These are phyloP conservation scores for Gorsachius goisagi DNA, from an alignment of 2,113 vertebrate species.

Conservation along the genomic window DNA sequence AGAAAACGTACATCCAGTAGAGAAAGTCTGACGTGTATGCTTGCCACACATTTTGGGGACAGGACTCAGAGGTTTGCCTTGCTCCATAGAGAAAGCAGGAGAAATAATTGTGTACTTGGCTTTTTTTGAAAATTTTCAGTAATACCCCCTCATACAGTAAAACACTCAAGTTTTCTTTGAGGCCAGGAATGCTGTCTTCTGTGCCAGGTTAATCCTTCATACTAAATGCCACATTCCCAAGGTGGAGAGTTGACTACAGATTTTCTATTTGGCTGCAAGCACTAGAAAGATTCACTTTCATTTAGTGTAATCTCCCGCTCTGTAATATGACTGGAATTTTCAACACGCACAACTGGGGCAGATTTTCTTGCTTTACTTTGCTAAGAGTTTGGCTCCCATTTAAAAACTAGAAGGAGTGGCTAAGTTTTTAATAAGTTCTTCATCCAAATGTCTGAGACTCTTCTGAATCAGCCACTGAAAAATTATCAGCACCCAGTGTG, in stretches of 20 bases:
- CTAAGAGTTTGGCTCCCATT: background rate
- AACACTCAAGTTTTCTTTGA: background rate
- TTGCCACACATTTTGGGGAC: background rate
- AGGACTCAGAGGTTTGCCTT: background rate
- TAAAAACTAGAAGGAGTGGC: background rate
- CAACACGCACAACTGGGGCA: background rate
- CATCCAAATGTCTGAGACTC: background rate
- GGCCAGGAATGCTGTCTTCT: background rate
- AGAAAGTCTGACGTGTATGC: background rate
- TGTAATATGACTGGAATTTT: constrained; percentile 20
- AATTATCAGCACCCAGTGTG: background rate
- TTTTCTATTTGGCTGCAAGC: background rate
- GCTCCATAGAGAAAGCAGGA: background rate
- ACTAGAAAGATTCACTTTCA: background rate
- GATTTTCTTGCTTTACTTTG: background rate
- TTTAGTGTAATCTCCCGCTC: background rate
- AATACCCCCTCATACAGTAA: background rate
- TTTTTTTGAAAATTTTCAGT: background rate
- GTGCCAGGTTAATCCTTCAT: background rate
- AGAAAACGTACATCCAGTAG: background rate
- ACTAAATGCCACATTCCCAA: background rate
- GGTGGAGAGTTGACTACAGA: background rate
- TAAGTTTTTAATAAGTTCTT: background rate
- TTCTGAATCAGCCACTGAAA: background rate
- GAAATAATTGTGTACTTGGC: background rate